phyloP scores from a whole-genome alignment of 2,113 vertebrate species.

The Tragelaphus imberbis region DNA sequence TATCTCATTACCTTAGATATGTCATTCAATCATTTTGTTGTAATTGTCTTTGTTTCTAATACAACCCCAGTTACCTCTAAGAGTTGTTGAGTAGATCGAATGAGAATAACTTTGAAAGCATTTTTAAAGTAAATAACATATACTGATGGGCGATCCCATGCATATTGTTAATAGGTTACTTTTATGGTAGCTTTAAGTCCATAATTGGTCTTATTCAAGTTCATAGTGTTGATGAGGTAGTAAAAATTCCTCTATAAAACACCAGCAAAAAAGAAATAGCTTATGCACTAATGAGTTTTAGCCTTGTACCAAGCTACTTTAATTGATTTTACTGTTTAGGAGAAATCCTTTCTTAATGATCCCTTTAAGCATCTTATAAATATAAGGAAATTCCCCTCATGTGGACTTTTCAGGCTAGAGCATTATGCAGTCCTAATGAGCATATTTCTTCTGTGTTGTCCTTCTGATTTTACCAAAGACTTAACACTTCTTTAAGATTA shows the following conservation, averaged over 20 bases:
- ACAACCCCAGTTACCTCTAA: neutral
- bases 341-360: constrained; percentile 71
- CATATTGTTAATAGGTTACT: neutral
- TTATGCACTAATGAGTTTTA: constrained; percentile 51
- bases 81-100: neutral
- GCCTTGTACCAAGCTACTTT: constrained; percentile 15
- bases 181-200: neutral
- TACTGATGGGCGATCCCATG: neutral
- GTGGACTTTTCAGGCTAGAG: constrained; percentile 55
- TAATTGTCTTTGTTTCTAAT: neutral
- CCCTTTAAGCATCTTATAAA: constrained; percentile 63
- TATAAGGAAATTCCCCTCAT: constrained; percentile 41
- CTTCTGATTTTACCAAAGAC: constrained; percentile 56
- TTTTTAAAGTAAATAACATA: neutral
- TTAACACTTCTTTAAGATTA: constrained; percentile 49
- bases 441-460: constrained; percentile 40
- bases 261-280: neutral
- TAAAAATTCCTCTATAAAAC: constrained; percentile 24
- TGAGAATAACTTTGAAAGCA: neutral
- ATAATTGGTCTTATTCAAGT: neutral
- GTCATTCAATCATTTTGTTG: neutral
- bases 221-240: neutral
- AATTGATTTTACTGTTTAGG: constrained; percentile 65
- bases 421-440: constrained; percentile 57
- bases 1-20: neutral